Percentiles rank a stretch among this genome's conserved stretches.
These are phyloP conservation scores for Mellivora capensis DNA, from an alignment of 2,113 vertebrate genomes.

Conservation along the genomic window DNA sequence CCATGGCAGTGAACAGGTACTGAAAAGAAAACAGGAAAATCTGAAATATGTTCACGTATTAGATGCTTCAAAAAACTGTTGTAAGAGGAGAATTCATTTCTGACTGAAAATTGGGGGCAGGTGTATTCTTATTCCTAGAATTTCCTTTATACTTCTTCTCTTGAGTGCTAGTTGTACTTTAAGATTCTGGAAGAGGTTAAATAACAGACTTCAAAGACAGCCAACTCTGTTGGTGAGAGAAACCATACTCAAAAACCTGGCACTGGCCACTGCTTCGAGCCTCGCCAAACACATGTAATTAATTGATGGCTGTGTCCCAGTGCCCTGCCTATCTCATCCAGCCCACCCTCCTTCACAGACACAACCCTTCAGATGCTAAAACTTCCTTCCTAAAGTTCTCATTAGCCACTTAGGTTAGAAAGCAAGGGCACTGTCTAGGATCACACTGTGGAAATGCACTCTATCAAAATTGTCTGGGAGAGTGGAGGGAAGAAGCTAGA, in stretches of 20 bases:
- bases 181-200: slow-evolving; percentile 59
- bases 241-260: slow-evolving; percentile 62
- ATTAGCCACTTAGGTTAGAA: slow-evolving; percentile 11
- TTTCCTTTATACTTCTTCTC: slow-evolving; percentile 29
- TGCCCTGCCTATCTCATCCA: slow-evolving; percentile 22
- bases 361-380: slow-evolving; percentile 28
- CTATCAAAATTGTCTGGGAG: neutral
- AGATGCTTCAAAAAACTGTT: neutral
- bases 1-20: neutral
- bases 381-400: slow-evolving; percentile 24
- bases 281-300: slow-evolving; percentile 53
- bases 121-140: neutral
- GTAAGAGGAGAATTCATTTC: slow-evolving; percentile 12
- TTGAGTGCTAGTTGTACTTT: neutral
- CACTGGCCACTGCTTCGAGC: slow-evolving; percentile 39
- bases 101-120: neutral
- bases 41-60: slow-evolving; percentile 28
- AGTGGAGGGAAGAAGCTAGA: neutral
- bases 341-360: slow-evolving; percentile 30
- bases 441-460: neutral
- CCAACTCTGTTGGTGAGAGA: slow-evolving; percentile 63
- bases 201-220: slow-evolving; percentile 56
- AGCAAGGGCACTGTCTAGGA: neutral
- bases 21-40: slow-evolving; percentile 48
- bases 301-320: slow-evolving; percentile 57